Conservation (phyloP, 1,140 invertebrate genomes). For the Neodiprion lecontei region DNA sequence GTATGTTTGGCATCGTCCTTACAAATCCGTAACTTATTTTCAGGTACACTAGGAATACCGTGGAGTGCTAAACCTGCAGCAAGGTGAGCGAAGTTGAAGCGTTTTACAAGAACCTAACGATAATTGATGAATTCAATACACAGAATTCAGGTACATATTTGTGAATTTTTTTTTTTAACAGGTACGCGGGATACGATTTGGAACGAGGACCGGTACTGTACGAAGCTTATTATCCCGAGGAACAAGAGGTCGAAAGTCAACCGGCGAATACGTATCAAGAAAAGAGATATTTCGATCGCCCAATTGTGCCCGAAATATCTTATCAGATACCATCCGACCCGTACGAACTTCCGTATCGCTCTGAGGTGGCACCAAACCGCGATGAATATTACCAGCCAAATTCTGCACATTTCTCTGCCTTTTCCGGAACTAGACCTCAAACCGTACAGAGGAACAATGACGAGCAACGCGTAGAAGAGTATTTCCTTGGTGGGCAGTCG, state of each 20-base stretch:
- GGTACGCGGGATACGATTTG: conserved; percentile 38
- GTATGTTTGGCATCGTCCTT: too few species aligned
- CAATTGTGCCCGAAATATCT: conserved; percentile 32
- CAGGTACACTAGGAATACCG: not conserved
- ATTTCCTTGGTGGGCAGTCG: not conserved
- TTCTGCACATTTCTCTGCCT: not conserved
- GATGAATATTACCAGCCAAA: not conserved
- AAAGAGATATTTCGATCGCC: conserved; percentile 32
- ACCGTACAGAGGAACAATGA: not conserved
- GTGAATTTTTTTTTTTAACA: conserved; percentile 14
- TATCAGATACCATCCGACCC: conserved; percentile 33
- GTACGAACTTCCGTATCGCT: not conserved
- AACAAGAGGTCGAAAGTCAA: not conserved
- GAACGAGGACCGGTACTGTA: conserved; percentile 44
- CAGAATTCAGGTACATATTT: too few species aligned
- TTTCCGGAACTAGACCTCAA: not conserved
- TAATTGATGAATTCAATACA: not conserved
- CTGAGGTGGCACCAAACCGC: not conserved
- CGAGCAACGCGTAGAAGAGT: too few species aligned
- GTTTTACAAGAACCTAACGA: too few species aligned
- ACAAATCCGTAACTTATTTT: not conserved
- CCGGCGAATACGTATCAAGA: conserved; percentile 17
- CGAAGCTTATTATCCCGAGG: conserved; percentile 47
- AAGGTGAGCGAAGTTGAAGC: not conserved
- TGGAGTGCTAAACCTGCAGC: not conserved